Percentiles rank a stretch among this genome's conserved stretches.
These are phyloP conservation scores for Oncorhynchus keta DNA, from an alignment of 2,113 vertebrate species.

Conservation along the genomic window DNA sequence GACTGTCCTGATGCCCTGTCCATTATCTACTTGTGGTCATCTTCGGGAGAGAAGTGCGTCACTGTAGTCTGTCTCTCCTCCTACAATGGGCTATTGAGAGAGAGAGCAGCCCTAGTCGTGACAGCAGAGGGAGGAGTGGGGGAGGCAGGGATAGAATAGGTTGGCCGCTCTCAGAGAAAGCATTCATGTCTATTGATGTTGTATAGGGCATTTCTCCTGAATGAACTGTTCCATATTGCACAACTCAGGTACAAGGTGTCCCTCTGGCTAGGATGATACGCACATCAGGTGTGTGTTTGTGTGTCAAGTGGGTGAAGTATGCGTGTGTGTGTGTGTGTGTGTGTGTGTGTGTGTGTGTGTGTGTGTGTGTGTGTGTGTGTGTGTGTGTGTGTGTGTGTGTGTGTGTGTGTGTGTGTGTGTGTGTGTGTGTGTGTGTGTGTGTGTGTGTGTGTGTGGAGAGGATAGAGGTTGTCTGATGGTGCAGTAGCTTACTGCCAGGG, in stretches of 20 bases:
- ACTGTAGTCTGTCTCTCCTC: constrained; percentile 20
- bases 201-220: too few species aligned
- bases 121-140: constrained; percentile 5
- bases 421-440: not conserved
- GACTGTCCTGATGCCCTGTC: constrained; percentile 9
- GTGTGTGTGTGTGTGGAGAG: not conserved
- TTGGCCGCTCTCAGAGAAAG: not conserved
- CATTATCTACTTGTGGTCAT: constrained; percentile 5
- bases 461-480: not conserved
- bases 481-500: not conserved
- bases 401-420: not conserved
- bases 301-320: too few species aligned
- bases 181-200: too few species aligned
- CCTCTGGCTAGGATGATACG: too few species aligned
- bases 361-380: constrained; percentile 4
- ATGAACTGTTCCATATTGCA: too few species aligned
- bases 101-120: constrained; percentile 20
- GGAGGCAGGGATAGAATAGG: constrained; percentile 11
- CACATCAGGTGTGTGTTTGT: too few species aligned
- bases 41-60: constrained; percentile 19
- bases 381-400: constrained; percentile 12
- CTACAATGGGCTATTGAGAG: constrained; percentile 22
- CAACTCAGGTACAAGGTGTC: too few species aligned
- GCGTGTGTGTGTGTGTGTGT: too few species aligned
- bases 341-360: not conserved